Evolutionary conservation across 2,888 invertebrate genomes (phyloP), one percentile per base, ranked within the genome.

Genomic region (Hydrotaea cyrtoneurina): DNA sequence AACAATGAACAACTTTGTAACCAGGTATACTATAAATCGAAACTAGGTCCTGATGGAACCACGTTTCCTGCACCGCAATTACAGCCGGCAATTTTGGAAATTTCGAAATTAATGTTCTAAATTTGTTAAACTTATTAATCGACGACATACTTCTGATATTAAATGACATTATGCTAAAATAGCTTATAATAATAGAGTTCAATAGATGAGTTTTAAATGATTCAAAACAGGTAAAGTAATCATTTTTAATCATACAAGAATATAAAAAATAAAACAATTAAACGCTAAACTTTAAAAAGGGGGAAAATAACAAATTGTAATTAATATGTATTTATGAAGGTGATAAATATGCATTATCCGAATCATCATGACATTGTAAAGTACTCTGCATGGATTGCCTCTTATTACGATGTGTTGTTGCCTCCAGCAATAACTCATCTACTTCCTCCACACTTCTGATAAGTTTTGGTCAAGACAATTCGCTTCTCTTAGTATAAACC

Each of bases 1-100:
- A 72, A 55, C 72, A 55, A 53, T 72, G 72, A 13, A 72, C 21
- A 17, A 10, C 55, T 11, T 19, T 55, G n/a, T 72, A 72, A 17
- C 72, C 72, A 4, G 72, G 26, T 13, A 72, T 36, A 31, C n/a
- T 55, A 19, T 55, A 72, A 19, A 72, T 10, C 31, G 53, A 31
- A 55, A 31, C 31, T 4, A 36, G 3, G 53, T 55, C 36, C 55
- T 55, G 17, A 0, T 13, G 13, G 39, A 72, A 55, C 55, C 55
- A 72, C 13, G 64, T 64, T 64, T 64, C n/a, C 15, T 64, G 64
- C 3, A 64, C 36, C 2, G 64, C 64, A 17, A 36, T 62, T 4
- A 31, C 31, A n/a, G n/a, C n/a, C 8, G 36, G 64, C n/a, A 64
- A 36, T 31, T 36, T 64, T 3, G 64, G n/a, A n/a, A 36, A 2